Base-by-base conservation (phyloP, 2,113 vertebrate species). In the Labeo catla region DNA sequence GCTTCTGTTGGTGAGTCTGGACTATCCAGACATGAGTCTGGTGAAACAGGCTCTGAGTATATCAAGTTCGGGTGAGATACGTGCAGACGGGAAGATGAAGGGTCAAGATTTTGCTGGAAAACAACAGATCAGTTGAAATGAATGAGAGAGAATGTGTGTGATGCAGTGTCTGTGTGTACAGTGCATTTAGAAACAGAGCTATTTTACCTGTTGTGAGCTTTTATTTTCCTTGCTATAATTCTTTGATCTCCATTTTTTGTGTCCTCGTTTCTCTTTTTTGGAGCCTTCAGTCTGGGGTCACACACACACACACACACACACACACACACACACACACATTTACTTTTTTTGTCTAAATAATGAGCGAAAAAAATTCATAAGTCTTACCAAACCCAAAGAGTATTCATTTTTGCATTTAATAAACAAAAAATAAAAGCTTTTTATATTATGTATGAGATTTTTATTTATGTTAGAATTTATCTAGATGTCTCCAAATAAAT, bases 41-140 rank as follows among this genome's bases (percentile, higher is more conserved):
- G 95, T 76, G 95, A 96, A 79, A 91, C 92, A 77, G 96, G 94
- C 74, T 96, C 97, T 87, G 96, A 95, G 1, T 96, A 95, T 88
- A 96, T 97, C 87, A 99, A 95, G 90, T 99, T 99, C 21, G 98
- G 98, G 93, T 99, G 98, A 61, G 98, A 99, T 88, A 97, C 97
- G 47, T 99, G 97, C 11, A 98, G 94, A 87, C 96, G 97, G 87
- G 96, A 92, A 84, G 96, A 95, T 82, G 96, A 92, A 86, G 91
- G 93, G 88, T 92, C 94, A n/a, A 94, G 93, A 87, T 93, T 92
- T 95, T 95, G 15, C 77, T 57, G 76, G 13, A 86, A 54, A 82
- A 45, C 2, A 16, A 52, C 13, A 83, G 54, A 52, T 36, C 54
- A n/a, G 13, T 76, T 10, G 4, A 13, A 54, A 16, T 28, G 28